A percentile compares a stretch with the other conserved stretches of the same genome.
Evolutionary conservation across 2,888 invertebrate genomes (phyloP).

Genomic region (Diloba caeruleocephala): DNA sequence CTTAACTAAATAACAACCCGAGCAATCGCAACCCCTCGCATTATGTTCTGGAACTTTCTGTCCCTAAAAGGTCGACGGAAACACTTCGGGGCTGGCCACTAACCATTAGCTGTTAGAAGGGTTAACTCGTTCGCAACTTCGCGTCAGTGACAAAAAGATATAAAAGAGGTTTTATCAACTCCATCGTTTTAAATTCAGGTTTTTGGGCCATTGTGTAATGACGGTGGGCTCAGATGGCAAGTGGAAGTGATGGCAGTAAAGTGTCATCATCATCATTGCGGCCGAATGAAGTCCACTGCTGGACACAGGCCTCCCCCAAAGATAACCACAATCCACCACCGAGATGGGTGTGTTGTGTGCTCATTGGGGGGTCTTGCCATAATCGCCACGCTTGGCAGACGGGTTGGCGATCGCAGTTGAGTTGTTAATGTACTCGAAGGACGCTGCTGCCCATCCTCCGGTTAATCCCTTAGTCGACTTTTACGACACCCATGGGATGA

Average conservation of each 20-base stretch:
- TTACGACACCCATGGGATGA: too few relatives aligned
- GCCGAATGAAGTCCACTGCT: too few relatives aligned
- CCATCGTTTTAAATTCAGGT: constrained; percentile 18
- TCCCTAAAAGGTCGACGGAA: constrained; percentile 43
- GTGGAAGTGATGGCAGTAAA: not conserved
- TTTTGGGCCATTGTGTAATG: constrained; percentile 1
- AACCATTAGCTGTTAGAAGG: constrained; percentile 49
- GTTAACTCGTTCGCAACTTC: constrained; percentile 44
- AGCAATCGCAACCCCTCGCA: constrained; percentile 10
- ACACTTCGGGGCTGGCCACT: constrained; percentile 41
- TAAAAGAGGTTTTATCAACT: constrained; percentile 16
- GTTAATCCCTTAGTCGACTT: too few relatives aligned
- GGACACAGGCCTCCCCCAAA: too few relatives aligned
- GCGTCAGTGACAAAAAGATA: constrained; percentile 31
- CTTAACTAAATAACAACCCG: constrained; percentile 8
- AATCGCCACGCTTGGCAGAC: too few relatives aligned
- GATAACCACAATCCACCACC: too few relatives aligned
- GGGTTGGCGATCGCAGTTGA: too few relatives aligned
- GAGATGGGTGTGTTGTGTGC: too few relatives aligned
- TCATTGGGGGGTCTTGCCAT: too few relatives aligned
- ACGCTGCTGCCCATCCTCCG: too few relatives aligned
- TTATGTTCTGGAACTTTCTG: constrained; percentile 30
- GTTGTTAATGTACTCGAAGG: too few relatives aligned
- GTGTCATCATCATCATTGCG: too few relatives aligned
- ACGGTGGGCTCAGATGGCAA: not conserved